Percentiles rank a stretch among this genome's conserved stretches.
These are phyloP conservation scores for Gymnocypris eckloni DNA, from an alignment of 2,797 vertebrate genomes.

Conservation along the genomic window DNA sequence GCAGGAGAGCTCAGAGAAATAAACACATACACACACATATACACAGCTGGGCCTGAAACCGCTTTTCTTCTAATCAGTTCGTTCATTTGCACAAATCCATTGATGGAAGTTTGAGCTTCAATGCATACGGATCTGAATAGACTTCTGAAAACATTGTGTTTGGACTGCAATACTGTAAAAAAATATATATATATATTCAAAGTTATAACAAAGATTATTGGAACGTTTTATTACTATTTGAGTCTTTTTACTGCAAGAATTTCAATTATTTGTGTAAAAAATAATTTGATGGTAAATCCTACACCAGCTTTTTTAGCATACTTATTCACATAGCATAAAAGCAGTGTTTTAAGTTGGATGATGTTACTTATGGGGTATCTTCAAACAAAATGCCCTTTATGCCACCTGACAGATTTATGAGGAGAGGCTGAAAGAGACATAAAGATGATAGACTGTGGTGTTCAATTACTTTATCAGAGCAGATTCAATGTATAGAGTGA, in stretches of 20 bases:
- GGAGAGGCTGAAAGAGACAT: neutral
- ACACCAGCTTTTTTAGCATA: too few species aligned
- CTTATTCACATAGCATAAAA: neutral
- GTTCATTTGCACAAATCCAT: neutral
- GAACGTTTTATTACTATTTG: neutral
- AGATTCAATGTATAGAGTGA: constrained; percentile 27
- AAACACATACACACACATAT: neutral
- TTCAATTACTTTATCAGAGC: constrained; percentile 42
- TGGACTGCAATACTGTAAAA: neutral
- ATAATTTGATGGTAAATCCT: too few species aligned
- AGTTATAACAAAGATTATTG: neutral
- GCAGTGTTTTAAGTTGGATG: neutral
- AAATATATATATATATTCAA: neutral
- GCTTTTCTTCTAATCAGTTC: neutral
- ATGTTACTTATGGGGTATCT: neutral
- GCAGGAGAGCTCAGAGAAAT: constrained; percentile 1
- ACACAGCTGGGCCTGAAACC: neutral
- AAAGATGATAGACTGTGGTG: constrained; percentile 12
- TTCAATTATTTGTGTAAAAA: too few species aligned
- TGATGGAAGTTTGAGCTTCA: neutral
- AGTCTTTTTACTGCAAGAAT: neutral
- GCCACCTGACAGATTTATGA: neutral
- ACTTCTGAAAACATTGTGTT: neutral
- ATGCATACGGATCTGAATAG: neutral
- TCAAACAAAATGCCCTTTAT: neutral